phyloP scores from a whole-genome alignment of 1,140 invertebrate species.

The Hyles euphorbiae region DNA sequence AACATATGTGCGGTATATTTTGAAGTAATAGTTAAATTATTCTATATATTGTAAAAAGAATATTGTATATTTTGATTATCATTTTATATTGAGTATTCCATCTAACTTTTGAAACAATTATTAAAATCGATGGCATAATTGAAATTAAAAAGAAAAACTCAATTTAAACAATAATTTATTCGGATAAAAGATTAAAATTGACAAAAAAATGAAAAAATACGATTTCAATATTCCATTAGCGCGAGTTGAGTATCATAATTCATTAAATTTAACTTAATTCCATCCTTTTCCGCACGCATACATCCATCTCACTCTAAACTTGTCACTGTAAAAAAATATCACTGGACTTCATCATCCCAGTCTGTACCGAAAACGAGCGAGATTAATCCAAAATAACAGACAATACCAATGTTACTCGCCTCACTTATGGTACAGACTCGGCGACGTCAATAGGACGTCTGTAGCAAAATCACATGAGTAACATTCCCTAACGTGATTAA shows the following conservation, averaged over 20 bases:
- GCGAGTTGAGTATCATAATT: conserved; percentile 20
- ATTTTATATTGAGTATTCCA: neutral
- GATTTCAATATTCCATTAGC: conserved; percentile 19
- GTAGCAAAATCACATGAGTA: too few relatives aligned
- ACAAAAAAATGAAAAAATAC: conserved; percentile 11
- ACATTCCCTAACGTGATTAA: too few relatives aligned
- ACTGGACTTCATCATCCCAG: neutral
- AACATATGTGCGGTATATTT: neutral
- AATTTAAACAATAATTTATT: conserved; percentile 22
- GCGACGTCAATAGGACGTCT: too few relatives aligned
- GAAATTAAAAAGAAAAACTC: conserved; percentile 7
- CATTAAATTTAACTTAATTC: conserved; percentile 11
- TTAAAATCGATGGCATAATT: neutral
- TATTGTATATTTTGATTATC: neutral
- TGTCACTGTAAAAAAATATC: conserved; percentile 1
- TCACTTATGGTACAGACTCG: too few relatives aligned
- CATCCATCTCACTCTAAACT: conserved; percentile 5
- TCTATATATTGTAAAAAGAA: neutral
- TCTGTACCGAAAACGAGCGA: too few relatives aligned
- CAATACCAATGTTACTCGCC: too few relatives aligned
- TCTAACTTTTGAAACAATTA: too few relatives aligned
- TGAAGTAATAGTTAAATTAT: neutral
- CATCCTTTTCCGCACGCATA: conserved; percentile 15
- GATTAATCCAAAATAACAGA: too few relatives aligned
- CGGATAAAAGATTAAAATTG: conserved; percentile 8